These are phyloP conservation scores for Germaria angustata DNA, from an alignment of 2,888 invertebrate genomes.

Conservation along the genomic window DNA sequence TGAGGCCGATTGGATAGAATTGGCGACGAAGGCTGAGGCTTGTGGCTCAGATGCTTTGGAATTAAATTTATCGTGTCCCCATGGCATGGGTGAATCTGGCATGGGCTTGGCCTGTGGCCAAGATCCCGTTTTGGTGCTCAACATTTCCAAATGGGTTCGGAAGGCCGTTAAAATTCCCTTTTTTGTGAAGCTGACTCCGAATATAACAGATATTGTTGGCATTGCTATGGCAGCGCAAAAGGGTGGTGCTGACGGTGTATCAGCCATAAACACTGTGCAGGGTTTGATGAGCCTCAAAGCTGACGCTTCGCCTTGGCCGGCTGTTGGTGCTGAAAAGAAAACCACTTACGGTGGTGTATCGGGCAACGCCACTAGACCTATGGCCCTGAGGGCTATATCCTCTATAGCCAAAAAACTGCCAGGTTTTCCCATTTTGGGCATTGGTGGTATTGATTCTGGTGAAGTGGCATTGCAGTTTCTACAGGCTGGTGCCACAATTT, in stretches of 20 bases:
- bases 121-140: conserved; percentile 91
- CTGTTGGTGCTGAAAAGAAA: conserved; percentile 87
- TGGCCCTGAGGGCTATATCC: conserved; percentile 94
- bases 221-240: conserved; percentile 95
- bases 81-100: conserved; percentile 98
- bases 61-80: conserved; percentile 97
- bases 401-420: conserved; percentile 91
- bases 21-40: conserved; percentile 88
- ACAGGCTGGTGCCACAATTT: conserved; percentile 93
- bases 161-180: conserved; percentile 94
- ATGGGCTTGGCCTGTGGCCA: conserved; percentile 99
- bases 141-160: conserved; percentile 95
- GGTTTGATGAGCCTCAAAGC: conserved; percentile 93
- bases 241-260: conserved; percentile 96
- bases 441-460: conserved; percentile 97
- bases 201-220: conserved; percentile 94
- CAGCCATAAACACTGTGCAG: conserved; percentile 98
- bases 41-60: conserved; percentile 97
- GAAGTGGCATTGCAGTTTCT: conserved; percentile 97
- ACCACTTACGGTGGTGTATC: conserved; percentile 98
- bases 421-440: conserved; percentile 95
- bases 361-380: conserved; percentile 96
- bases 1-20: conserved; percentile 91
- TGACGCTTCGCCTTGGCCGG: conserved; percentile 94
- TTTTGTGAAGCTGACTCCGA: conserved; percentile 98